Percentiles rank a stretch among this genome's conserved stretches.
These are phyloP conservation scores for Pollenia labialis DNA, from an alignment of 2,888 invertebrate species.

Conservation along the genomic window DNA sequence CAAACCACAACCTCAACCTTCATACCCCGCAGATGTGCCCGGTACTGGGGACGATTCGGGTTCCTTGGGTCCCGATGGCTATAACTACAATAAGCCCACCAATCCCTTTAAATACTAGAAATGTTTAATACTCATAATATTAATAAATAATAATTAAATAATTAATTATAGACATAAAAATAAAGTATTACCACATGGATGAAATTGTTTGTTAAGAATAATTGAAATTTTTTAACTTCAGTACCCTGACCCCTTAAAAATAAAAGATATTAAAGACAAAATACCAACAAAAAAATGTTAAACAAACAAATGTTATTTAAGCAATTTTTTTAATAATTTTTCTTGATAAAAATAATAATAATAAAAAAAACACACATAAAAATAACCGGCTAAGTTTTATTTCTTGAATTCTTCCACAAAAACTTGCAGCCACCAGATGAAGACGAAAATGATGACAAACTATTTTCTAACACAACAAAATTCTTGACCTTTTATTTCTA, in stretches of 20 bases:
- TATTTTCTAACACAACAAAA: constrained; percentile 13
- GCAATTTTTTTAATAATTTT: constrained; percentile 52
- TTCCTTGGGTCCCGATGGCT: constrained; percentile 82
- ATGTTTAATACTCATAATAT: constrained; percentile 58
- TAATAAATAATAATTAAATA: constrained; percentile 41
- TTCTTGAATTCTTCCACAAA: constrained; percentile 21
- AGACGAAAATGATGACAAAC: constrained; percentile 43
- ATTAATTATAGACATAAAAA: constrained; percentile 16
- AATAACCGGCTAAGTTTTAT: constrained; percentile 22
- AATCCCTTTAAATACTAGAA: constrained; percentile 81
- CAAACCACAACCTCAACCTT: constrained; percentile 48
- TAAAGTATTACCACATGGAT: constrained; percentile 28
- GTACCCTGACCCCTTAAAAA: constrained; percentile 61
- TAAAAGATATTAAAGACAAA: constrained; percentile 23
- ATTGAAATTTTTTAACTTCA: constrained; percentile 37
- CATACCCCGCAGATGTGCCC: constrained; percentile 59
- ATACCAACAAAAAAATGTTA: constrained; percentile 17
- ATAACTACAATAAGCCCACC: constrained; percentile 83
- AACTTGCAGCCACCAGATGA: neutral
- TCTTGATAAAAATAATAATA: constrained; percentile 53
- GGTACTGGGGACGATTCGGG: constrained; percentile 77
- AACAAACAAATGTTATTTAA: constrained; percentile 32
- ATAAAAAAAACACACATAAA: constrained; percentile 27
- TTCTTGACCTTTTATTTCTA: constrained; percentile 65
- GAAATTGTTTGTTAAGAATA: constrained; percentile 13